These are phyloP conservation scores for Ceratotherium simum DNA, from an alignment of 2,113 vertebrate species.

Conservation along the genomic window DNA sequence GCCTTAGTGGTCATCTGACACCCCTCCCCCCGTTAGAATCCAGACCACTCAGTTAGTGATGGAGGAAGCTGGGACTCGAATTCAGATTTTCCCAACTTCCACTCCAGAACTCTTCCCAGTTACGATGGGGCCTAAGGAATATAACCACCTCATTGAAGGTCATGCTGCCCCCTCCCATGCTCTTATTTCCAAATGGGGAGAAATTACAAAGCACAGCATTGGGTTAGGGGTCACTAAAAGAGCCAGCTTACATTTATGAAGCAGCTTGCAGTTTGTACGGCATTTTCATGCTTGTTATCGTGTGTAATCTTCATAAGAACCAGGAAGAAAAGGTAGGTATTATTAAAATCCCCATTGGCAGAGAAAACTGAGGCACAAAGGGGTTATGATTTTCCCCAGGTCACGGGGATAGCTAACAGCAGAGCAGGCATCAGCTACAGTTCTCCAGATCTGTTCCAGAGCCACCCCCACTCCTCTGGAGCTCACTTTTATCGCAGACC, in stretches of 20 bases:
- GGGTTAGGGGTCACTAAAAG: not conserved
- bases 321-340: not conserved
- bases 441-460: not conserved
- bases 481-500: not conserved
- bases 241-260: not conserved
- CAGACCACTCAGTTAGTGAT: not conserved
- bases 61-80: not conserved
- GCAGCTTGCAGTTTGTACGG: not conserved
- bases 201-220: not conserved
- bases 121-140: not conserved
- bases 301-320: not conserved
- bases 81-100: not conserved
- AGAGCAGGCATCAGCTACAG: not conserved
- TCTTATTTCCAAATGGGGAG: not conserved
- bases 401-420: not conserved
- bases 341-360: not conserved
- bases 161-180: accelerated
- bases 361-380: not conserved
- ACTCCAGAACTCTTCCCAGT: not conserved
- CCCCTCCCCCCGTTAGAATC: not conserved
- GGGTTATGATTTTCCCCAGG: not conserved
- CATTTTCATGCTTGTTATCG: not conserved
- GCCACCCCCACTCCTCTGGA: accelerated
- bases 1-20: not conserved
- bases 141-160: not conserved